phyloP scores from a whole-genome alignment of 1,140 invertebrate species.

The Lepidurus packardi region DNA sequence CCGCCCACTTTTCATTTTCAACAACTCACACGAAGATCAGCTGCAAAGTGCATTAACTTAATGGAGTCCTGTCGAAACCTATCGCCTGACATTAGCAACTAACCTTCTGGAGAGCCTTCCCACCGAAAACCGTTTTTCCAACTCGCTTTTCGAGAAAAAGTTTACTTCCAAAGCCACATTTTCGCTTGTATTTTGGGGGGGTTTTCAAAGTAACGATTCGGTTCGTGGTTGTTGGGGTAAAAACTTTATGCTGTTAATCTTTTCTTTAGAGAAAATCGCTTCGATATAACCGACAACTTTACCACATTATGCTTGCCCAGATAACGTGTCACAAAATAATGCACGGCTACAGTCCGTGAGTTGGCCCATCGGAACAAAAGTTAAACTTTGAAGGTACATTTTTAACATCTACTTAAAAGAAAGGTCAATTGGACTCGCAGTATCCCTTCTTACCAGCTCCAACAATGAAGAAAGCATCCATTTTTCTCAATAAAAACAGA shows the following conservation, averaged over 20 bases:
- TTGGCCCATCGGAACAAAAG: no score
- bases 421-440: no score
- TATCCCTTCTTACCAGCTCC: no score
- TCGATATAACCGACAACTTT: no score
- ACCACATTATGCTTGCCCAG: not conserved
- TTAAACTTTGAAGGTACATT: no score
- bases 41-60: slow-evolving; percentile 18
- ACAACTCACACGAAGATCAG: slow-evolving; percentile 9
- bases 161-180: no score
- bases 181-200: no score
- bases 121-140: not conserved
- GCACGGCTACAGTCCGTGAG: no score
- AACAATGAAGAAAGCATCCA: not conserved
- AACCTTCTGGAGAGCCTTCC: not conserved
- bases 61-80: slow-evolving; percentile 21
- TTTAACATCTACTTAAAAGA: no score
- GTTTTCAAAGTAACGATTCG: no score
- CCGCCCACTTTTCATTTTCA: not conserved
- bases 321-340: not conserved
- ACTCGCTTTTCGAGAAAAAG: not conserved
- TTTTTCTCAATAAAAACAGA: not conserved
- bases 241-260: slow-evolving; percentile 1
- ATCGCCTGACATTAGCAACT: slow-evolving; percentile 1
- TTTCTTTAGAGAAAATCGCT: not conserved
- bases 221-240: not conserved